Base-by-base conservation (phyloP, 2,113 vertebrate species). In the Leptocoma aspasia region DNA sequence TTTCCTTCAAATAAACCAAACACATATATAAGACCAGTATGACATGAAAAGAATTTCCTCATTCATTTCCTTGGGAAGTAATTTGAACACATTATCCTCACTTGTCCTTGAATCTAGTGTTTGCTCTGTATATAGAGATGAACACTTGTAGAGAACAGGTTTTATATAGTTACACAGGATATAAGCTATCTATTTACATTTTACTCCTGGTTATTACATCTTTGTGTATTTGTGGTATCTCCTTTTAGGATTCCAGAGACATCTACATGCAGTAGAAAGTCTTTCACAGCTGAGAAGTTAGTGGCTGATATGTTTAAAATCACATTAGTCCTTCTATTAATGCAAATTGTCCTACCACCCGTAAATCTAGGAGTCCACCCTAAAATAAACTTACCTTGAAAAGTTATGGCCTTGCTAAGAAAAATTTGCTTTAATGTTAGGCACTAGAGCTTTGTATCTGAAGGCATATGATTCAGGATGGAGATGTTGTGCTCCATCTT, bases 151-250 rank as follows among this genome's bases (percentile, higher is more conserved):
- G 47, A 76, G 95, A 89, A 90, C n/a, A 64, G 75, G 82, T 95
- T 97, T 97, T 96, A 94, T 97, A 94, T 94, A 94, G 94, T 96
- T 84, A 83, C 92, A 96, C 93, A 91, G 93, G 97, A 97, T 89
- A 95, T 86, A 95, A 97, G 95, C 88, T 97, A 97, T 97, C 96
- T 92, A 86, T 84, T 97, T 97, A 91, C 97, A 92, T 94, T 97
- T 95, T 95, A 77, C 53, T 94, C 30, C 72, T 82, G 44, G 52
- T 95, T 92, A 65, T 89, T 89, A 93, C 35, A 92, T 90, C 82
- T 85, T 94, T 76, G 66, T 7, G 13, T 94, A 59, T 92, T 89
- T 92, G 31, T 31, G 59, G 23, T 28, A 22, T 69, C 73, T 91
- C 42, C 85, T 97, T 84, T 84, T 87, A 89, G 75, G 47, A 86